Evolutionary conservation across 2,113 vertebrate species (phyloP).

Genomic region (Poeciliopsis occidentalis): DNA sequence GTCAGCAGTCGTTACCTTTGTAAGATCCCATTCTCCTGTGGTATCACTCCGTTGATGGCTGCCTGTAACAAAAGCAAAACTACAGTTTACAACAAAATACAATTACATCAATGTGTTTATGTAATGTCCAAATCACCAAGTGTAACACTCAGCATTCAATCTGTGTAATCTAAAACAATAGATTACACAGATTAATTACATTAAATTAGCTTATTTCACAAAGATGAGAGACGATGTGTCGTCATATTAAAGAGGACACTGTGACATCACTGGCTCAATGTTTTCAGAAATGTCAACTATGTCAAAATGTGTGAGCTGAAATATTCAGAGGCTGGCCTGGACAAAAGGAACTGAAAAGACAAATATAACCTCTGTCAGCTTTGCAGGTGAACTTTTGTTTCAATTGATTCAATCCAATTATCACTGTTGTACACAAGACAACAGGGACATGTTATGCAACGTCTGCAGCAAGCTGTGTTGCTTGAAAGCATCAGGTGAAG

Average conservation of each 20-base stretch:
- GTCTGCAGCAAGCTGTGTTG: neutral
- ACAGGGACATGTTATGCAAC: neutral
- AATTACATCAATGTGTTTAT: neutral
- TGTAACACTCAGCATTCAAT: neutral
- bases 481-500: neutral
- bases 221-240: neutral
- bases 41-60: constrained; percentile 99
- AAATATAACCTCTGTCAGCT: constrained; percentile 29
- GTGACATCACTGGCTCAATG: neutral
- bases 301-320: neutral
- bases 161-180: neutral
- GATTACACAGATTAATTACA: too few relatives aligned
- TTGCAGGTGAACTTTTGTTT: constrained; percentile 53
- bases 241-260: neutral
- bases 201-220: neutral
- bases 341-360: constrained; percentile 28
- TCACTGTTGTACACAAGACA: constrained; percentile 20
- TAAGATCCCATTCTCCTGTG: constrained; percentile 98
- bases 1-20: constrained; percentile 85
- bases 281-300: neutral
- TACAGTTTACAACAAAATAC: neutral
- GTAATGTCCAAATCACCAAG: neutral
- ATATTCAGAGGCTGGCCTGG: constrained; percentile 1
- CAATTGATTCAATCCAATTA: constrained; percentile 45
- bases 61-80: constrained; percentile 83